Percentiles rank a stretch among this genome's conserved stretches.
phyloP scores from a whole-genome alignment of 1,140 invertebrate genomes.

The Anoplolepis gracilipes region DNA sequence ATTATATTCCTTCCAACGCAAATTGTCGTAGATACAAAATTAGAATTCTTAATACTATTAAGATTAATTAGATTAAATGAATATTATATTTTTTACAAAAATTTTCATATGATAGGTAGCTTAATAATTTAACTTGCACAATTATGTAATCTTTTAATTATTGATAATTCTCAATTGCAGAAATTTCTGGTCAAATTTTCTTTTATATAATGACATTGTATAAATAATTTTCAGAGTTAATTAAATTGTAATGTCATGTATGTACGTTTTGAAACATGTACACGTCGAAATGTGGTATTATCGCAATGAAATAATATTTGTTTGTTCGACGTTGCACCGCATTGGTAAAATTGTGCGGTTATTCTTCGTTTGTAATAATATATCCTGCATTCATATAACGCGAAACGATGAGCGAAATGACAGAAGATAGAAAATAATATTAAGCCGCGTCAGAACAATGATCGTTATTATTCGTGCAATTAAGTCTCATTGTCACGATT shows the following conservation, averaged over 20 bases:
- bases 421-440: slow-evolving; percentile 59
- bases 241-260: slow-evolving; percentile 49
- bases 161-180: slow-evolving; percentile 16
- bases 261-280: no score
- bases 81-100: not conserved
- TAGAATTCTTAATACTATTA: not conserved
- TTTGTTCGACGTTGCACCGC: slow-evolving; percentile 22
- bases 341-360: slow-evolving; percentile 39
- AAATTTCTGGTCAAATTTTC: slow-evolving; percentile 35
- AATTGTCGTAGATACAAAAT: not conserved
- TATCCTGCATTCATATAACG: not conserved
- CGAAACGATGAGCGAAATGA: slow-evolving; percentile 43
- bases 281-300: slow-evolving; percentile 41
- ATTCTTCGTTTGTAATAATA: slow-evolving; percentile 55
- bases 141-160: slow-evolving; percentile 30
- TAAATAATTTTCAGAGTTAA: slow-evolving; percentile 35
- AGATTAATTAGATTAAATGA: not conserved
- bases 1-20: not conserved
- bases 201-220: slow-evolving; percentile 16
- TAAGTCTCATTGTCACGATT: slow-evolving; percentile 74
- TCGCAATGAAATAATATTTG: slow-evolving; percentile 46
- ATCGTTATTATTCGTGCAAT: slow-evolving; percentile 70
- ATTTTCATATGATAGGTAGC: not conserved
- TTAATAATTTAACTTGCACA: not conserved
- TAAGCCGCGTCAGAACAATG: slow-evolving; percentile 28